A percentile compares a stretch with the other conserved stretches of the same genome.
Conservation (phyloP, 1,140 invertebrate species). For the Ceratina japonica region DNA sequence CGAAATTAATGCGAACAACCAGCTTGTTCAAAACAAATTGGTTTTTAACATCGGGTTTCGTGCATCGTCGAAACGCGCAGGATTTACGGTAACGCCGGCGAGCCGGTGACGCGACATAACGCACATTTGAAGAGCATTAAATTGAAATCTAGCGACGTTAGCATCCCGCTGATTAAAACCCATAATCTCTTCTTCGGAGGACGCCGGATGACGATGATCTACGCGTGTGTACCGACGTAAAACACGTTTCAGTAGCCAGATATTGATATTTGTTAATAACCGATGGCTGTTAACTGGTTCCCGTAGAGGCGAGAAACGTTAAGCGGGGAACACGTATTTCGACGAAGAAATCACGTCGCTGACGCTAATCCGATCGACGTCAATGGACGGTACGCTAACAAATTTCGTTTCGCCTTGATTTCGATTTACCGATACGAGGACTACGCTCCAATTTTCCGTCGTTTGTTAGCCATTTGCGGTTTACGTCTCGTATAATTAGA, state of each 20-base stretch:
- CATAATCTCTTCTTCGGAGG: background rate
- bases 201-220: background rate
- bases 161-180: background rate
- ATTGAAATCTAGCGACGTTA: background rate
- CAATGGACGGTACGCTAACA: background rate
- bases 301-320: background rate
- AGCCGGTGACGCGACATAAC: background rate
- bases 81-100: no score
- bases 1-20: no score
- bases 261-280: conserved; percentile 15
- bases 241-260: background rate
- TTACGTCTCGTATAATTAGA: no score
- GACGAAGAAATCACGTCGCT: background rate
- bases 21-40: no score
- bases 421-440: background rate
- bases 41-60: no score
- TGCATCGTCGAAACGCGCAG: no score
- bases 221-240: background rate
- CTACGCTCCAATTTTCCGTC: no score
- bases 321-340: background rate
- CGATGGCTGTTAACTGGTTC: background rate
- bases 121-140: background rate
- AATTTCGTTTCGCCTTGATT: background rate
- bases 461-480: no score
- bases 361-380: background rate